phyloP scores from a whole-genome alignment of 2,113 vertebrate species.

The Vidua chalybeata region DNA sequence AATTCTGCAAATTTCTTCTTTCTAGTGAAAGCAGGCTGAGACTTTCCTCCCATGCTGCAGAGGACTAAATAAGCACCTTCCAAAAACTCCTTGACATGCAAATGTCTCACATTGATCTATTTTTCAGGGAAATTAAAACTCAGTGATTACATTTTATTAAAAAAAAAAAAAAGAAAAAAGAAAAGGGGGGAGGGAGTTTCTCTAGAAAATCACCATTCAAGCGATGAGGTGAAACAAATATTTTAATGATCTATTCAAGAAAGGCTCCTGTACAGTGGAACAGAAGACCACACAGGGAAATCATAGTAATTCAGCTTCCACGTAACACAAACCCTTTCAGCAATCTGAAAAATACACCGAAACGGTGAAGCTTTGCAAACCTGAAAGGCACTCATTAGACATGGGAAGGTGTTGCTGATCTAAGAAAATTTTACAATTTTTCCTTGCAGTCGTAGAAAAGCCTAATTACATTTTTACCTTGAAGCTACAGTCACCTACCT shows the following conservation, averaged over 20 bases:
- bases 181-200: background rate
- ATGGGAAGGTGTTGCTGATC: conserved; percentile 27
- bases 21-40: background rate
- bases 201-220: background rate
- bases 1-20: background rate
- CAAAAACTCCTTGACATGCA: background rate
- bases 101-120: background rate
- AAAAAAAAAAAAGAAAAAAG: too few relatives aligned
- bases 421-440: background rate
- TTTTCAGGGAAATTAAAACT: conserved; percentile 54
- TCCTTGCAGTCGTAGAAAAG: background rate
- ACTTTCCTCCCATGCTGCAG: background rate
- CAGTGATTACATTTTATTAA: background rate
- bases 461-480: background rate
- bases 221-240: background rate
- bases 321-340: background rate
- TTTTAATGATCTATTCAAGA: background rate
- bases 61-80: background rate
- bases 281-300: background rate
- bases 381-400: conserved; percentile 47
- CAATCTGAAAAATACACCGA: background rate
- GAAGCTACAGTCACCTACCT: conserved; percentile 4
- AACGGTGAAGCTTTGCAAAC: background rate
- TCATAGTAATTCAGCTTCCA: background rate
- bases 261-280: background rate